Base-by-base conservation (phyloP, 1,140 invertebrate species). In the Drosophila persimilis region DNA sequence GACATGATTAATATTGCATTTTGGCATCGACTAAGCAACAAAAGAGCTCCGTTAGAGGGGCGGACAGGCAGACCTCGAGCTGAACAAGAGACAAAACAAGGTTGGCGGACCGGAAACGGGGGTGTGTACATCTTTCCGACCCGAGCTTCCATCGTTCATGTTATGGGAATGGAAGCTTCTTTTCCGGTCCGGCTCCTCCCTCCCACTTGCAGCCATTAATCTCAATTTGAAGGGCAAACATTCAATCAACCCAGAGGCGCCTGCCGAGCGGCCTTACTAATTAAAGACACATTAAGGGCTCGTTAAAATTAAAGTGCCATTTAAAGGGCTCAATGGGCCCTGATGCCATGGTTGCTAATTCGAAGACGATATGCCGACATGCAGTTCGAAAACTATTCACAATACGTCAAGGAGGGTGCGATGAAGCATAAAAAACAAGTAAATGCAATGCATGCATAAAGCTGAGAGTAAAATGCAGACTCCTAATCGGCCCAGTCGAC, bases 301-400 rank as follows among this genome's bases (percentile, higher is more conserved):
- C 83, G 78, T 86, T 78, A 81, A 86, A 86, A 78, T 88, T 83
- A 79, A 88, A 88, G 73, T 86, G 78, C 39, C 83, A 67, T 65
- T 47, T 64, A 47, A 64, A 47, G 29, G 55, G 51, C n/a, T 24
- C 50, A n/a, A 55, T 55, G 41, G 58, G 26, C 44, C 41, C 26
- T 20, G 39, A 51, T 78, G 55, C 43, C 51, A 31, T 31, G 55
- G 17, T 29, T 44, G 46, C 41, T 56, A 57, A 56, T 58, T 35
- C 58, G 24, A 39, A 13, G 11, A 39, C 11, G 35, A 39, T 39
- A 39, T 5, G 35, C 35, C 35, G 4, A 56, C 69, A 55, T 71
- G 64, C 54, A 74, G 59, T 57, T 35, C 39, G 63, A 50, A 39
- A 73, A 78, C 46, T 73, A 83, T 83, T 53, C 53, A 48, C 44